A percentile compares a stretch with the other conserved stretches of the same genome.
Conservation (phyloP, 2,113 vertebrate genomes). For the Pseudolaguvia tuberculata region DNA sequence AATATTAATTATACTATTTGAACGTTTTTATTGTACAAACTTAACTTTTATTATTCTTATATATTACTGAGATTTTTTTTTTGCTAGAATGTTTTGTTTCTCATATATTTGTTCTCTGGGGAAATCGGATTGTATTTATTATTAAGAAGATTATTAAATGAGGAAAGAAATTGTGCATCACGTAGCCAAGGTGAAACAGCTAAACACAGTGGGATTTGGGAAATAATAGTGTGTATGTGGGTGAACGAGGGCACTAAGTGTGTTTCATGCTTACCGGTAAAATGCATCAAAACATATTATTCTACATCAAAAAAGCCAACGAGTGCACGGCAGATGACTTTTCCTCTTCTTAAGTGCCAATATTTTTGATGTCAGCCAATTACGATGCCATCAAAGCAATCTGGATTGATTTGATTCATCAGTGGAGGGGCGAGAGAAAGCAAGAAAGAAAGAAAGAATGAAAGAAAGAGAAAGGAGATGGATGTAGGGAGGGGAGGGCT, state of each 20-base stretch:
- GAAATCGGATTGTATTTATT: neutral
- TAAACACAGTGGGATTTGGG: conserved; percentile 28
- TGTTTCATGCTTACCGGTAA: conserved; percentile 35
- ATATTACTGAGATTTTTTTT: too few species aligned
- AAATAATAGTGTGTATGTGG: neutral
- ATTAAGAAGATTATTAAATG: too few species aligned
- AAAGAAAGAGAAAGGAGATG: neutral
- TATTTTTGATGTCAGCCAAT: conserved; percentile 72
- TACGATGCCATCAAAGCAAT: conserved; percentile 66
- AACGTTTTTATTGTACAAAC: neutral
- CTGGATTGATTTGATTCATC: conserved; percentile 68
- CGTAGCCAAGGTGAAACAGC: conserved; percentile 5
- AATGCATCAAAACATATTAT: conserved; percentile 57
- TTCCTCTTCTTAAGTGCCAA: conserved; percentile 66
- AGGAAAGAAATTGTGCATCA: neutral
- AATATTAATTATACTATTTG: too few species aligned
- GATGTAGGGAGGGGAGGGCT: too few species aligned
- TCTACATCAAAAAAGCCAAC: conserved; percentile 55
- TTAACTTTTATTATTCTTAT: rapidly evolving
- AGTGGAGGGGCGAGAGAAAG: conserved; percentile 39
- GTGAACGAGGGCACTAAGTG: conserved; percentile 33
- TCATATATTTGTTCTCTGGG: too few species aligned
- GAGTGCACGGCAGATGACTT: conserved; percentile 57
- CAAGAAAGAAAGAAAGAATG: neutral
- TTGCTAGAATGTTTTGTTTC: too few species aligned